phyloP scores from a whole-genome alignment of 2,113 vertebrate genomes.

The Suricata suricatta region DNA sequence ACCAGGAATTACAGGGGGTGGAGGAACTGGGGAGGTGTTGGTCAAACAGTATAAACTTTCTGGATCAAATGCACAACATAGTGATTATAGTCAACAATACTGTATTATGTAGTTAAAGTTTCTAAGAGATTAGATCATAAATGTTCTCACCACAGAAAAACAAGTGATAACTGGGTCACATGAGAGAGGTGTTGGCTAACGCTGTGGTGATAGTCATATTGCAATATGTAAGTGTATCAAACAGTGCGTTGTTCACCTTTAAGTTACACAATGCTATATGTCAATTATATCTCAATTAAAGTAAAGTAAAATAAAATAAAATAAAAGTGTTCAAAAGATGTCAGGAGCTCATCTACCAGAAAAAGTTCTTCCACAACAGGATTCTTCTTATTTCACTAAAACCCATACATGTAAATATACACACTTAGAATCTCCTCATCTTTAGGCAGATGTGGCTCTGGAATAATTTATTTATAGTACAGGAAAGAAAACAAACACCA shows the following conservation, averaged over 20 bases:
- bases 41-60: background rate
- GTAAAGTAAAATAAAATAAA: background rate
- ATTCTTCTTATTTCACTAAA: background rate
- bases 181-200: background rate
- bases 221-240: background rate
- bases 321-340: constrained; percentile 3
- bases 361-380: background rate
- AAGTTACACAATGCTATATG: background rate
- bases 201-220: background rate
- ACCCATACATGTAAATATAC: background rate
- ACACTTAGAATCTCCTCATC: background rate
- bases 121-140: background rate
- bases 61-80: background rate
- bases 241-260: background rate
- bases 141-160: background rate
- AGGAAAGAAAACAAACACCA: background rate
- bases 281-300: background rate
- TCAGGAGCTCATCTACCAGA: background rate
- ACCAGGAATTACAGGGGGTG: background rate
- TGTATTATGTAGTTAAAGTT: background rate
- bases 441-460: background rate
- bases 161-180: background rate
- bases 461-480: background rate
- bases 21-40: background rate
- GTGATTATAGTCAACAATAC: background rate